Base-by-base conservation (phyloP, 2,113 vertebrate species). In the Plectropomus leopardus region DNA sequence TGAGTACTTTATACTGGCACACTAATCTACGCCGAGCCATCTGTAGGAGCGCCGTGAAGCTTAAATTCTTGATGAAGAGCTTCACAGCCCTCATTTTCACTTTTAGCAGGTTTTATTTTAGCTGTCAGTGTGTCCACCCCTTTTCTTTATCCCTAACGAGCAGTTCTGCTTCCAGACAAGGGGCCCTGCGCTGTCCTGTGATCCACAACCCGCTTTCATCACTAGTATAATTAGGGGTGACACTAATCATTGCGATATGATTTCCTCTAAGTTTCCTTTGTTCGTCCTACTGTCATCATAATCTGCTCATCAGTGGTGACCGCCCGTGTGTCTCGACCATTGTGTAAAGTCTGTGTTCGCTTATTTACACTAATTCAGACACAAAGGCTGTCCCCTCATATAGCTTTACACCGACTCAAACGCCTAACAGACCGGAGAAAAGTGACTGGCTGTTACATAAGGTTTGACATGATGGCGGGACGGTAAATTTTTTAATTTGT, bases 181-280 rank as follows among this genome's bases (percentile, higher is more conserved):
- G 32, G 71, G 34, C 51, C 36, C 57, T 0, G 6, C 14, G 21
- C 55, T 23, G 32, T 9, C 23, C 34, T 32, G 58, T 51, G 72
- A 50, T 66, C 77, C 63, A 26, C 63, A 53, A 75, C 78, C 82
- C 21, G 9, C 86, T 90, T 85, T 89, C 70, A 72, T 71, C 36
- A 5, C 51, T 42, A n/a, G 4, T 47, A 13, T 88, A 83, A 92
- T 85, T 78, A 28, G 58, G 26, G n/a, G 19, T 47, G 79, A 88
- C 79, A n/a, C 74, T 86, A 88, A 88, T 89, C 72, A 47, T 59
- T 66, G 24, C 19, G 28, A 59, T 64, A 67, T 28, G 0, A 55
- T 57, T 81, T 89, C 63, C 79, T 34, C 30, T 71, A 6, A 0
- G 21, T 76, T 77, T 65, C 69, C 63, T 77, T 90, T 82, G 78